These are phyloP conservation scores for Cotesia congregata DNA, from an alignment of 2,888 invertebrate species.

Conservation along the genomic window DNA sequence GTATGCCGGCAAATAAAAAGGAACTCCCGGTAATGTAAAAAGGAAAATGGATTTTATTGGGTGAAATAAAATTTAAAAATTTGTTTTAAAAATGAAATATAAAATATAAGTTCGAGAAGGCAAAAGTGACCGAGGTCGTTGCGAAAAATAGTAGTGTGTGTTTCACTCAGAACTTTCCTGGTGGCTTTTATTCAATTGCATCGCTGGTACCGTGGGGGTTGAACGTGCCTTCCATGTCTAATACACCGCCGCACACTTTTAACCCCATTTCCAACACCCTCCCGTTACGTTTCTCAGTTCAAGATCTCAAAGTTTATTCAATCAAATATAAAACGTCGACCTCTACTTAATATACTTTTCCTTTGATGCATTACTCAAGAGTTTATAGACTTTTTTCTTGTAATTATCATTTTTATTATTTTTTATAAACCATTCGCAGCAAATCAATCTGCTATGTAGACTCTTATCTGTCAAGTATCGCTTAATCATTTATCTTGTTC, in stretches of 20 bases:
- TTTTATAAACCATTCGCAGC: neutral
- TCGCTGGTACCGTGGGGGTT: slow-evolving; percentile 18
- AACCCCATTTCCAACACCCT: slow-evolving; percentile 29
- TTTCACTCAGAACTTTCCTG: slow-evolving; percentile 33
- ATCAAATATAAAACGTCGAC: slow-evolving; percentile 26
- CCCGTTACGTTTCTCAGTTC: slow-evolving; percentile 18
- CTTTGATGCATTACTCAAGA: slow-evolving; percentile 4
- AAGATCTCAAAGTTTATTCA: slow-evolving; percentile 25
- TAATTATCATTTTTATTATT: neutral
- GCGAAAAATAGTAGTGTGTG: slow-evolving; percentile 15
- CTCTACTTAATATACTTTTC: slow-evolving; percentile 21
- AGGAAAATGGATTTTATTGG: slow-evolving; percentile 47
- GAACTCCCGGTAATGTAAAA: slow-evolving; percentile 23
- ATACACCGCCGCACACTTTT: slow-evolving; percentile 34
- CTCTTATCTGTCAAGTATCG: no score
- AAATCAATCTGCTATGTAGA: no score
- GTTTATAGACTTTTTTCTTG: neutral
- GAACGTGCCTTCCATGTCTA: slow-evolving; percentile 34
- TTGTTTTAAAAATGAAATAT: neutral
- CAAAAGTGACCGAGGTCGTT: slow-evolving; percentile 16
- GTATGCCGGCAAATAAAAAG: slow-evolving; percentile 11
- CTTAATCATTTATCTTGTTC: no score
- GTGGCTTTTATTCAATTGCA: slow-evolving; percentile 38
- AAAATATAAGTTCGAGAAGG: slow-evolving; percentile 6
- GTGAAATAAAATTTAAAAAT: slow-evolving; percentile 39